phyloP scores from a whole-genome alignment of 2,888 invertebrate genomes.

The Antheraea assamensis region DNA sequence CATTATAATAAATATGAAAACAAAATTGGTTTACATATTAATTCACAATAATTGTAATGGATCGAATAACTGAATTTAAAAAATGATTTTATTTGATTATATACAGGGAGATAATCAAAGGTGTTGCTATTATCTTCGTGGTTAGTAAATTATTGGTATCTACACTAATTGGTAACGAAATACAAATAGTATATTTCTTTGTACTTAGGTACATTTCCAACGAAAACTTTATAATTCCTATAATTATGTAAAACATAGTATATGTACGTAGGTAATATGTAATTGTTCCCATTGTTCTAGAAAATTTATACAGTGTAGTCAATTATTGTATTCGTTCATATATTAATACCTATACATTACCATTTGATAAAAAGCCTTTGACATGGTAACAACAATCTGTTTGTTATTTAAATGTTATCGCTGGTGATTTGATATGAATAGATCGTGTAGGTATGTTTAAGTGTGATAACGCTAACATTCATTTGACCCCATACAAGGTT shows the following conservation, averaged over 20 bases:
- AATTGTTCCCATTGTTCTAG: background rate
- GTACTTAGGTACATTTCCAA: background rate
- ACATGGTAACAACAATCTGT: slow-evolving; percentile 13
- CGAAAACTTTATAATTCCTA: background rate
- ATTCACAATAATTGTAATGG: background rate
- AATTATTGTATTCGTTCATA: background rate
- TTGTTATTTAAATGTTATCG: slow-evolving; percentile 14
- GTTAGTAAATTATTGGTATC: background rate
- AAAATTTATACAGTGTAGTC: background rate
- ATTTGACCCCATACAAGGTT: background rate
- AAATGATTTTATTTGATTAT: background rate
- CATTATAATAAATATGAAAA: slow-evolving; percentile 11
- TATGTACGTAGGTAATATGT: background rate
- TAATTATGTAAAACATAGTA: background rate
- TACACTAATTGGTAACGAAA: background rate
- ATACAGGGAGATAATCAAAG: too few species aligned
- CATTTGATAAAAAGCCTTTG: background rate
- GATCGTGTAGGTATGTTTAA: background rate
- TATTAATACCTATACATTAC: background rate
- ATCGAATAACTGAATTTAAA: background rate
- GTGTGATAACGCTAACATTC: background rate
- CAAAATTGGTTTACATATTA: slow-evolving; percentile 9
- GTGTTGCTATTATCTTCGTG: background rate
- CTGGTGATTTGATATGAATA: slow-evolving; percentile 2
- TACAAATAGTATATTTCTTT: background rate